These are phyloP conservation scores for Tortrix viridana DNA, from an alignment of 2,888 invertebrate species.

Conservation along the genomic window DNA sequence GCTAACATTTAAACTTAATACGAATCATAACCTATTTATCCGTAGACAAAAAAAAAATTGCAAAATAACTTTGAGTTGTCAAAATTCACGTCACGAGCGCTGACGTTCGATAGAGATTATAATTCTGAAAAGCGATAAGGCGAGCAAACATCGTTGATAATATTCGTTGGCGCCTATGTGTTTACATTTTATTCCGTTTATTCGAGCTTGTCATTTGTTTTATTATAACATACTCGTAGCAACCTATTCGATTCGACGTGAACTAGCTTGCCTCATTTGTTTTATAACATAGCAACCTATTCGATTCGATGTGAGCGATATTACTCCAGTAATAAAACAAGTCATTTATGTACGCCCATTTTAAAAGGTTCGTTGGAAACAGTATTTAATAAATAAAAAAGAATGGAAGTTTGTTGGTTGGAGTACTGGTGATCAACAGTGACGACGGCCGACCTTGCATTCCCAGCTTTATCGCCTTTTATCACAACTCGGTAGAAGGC, in stretches of 20 bases:
- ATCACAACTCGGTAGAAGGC: background rate
- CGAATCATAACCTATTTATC: slow-evolving; percentile 6
- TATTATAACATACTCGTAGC: no score
- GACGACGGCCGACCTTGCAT: background rate
- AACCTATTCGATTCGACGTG: no score
- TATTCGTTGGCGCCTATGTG: slow-evolving; percentile 65
- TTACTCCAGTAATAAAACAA: no score
- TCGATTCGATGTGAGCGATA: no score
- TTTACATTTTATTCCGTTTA: slow-evolving; percentile 31
- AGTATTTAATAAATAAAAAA: no score
- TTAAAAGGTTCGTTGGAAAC: no score
- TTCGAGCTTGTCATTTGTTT: slow-evolving; percentile 24
- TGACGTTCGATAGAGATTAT: slow-evolving; percentile 50
- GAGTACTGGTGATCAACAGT: background rate
- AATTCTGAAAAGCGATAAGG: slow-evolving; percentile 64
- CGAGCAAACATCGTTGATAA: slow-evolving; percentile 64
- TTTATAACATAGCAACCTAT: slow-evolving; percentile 5
- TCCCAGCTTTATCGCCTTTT: background rate
- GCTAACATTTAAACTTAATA: slow-evolving; percentile 6
- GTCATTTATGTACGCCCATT: no score
- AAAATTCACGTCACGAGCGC: slow-evolving; percentile 36
- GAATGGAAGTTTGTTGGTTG: no score
- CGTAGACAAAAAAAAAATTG: slow-evolving; percentile 4
- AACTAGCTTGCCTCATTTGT: slow-evolving; percentile 13
- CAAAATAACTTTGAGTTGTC: slow-evolving; percentile 14